phyloP scores from a whole-genome alignment of 2,797 vertebrate species.

The Prunella strophiata region DNA sequence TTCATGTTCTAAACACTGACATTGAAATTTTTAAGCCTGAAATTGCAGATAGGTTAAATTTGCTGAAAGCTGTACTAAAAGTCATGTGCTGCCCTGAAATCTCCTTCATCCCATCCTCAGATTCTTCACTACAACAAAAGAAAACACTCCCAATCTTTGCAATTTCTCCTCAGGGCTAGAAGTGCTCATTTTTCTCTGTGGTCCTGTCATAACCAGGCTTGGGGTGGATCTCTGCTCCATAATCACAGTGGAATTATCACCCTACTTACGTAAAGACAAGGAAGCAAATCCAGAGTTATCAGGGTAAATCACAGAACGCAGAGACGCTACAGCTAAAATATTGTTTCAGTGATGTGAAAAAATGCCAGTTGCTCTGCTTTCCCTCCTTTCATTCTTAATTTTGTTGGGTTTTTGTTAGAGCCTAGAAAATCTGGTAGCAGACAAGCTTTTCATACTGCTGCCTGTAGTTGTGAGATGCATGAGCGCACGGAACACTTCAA shows the following conservation, averaged over 20 bases:
- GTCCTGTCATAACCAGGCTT: neutral
- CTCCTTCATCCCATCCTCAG: neutral
- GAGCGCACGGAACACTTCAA: neutral
- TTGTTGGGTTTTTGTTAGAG: neutral
- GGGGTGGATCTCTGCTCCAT: neutral
- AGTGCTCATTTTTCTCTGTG: neutral
- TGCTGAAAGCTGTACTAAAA: neutral
- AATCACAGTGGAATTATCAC: neutral
- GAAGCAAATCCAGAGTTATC: neutral
- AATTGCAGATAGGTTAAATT: neutral
- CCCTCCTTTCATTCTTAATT: neutral
- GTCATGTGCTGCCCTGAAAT: neutral
- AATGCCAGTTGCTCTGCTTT: neutral
- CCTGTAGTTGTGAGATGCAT: neutral
- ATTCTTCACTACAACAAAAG: neutral
- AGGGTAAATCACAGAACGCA: neutral
- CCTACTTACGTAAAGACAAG: neutral
- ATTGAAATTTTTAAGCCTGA: neutral
- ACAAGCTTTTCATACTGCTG: neutral
- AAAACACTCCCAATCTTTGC: neutral
- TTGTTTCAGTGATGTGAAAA: neutral
- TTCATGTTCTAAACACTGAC: neutral
- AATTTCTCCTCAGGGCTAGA: neutral
- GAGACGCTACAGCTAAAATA: neutral
- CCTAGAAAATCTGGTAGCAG: neutral